Evolutionary conservation across 2,888 invertebrate species (phyloP).

Genomic region (Erynnis tages): DNA sequence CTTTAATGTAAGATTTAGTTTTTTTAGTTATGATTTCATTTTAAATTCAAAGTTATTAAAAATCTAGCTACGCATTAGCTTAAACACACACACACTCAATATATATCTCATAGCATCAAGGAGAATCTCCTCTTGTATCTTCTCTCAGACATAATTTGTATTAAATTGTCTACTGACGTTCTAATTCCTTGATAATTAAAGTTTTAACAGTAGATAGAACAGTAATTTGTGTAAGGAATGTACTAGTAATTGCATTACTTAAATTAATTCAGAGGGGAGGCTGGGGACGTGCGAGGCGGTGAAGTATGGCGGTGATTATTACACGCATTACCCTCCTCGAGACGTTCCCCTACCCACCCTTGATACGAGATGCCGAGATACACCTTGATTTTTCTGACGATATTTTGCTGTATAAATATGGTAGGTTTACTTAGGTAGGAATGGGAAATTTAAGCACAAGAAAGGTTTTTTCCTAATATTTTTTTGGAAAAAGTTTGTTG

Average conservation of each 20-base stretch:
- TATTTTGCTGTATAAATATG: neutral
- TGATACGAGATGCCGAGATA: slow-evolving; percentile 30
- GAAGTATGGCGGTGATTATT: slow-evolving; percentile 71
- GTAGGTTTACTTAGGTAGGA: too few relatives aligned
- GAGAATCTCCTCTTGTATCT: too few relatives aligned
- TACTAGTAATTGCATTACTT: slow-evolving; percentile 60
- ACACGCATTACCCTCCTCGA: slow-evolving; percentile 63
- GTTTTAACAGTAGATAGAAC: slow-evolving; percentile 12
- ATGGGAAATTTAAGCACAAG: too few relatives aligned
- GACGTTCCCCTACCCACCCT: slow-evolving; percentile 44
- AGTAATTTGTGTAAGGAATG: slow-evolving; percentile 52
- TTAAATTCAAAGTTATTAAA: too few relatives aligned
- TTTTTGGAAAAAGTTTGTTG: too few relatives aligned
- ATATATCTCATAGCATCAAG: too few relatives aligned
- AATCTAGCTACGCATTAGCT: too few relatives aligned
- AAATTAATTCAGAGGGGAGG: slow-evolving; percentile 61
- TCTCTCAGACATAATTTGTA: slow-evolving; percentile 9
- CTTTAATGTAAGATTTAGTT: too few relatives aligned
- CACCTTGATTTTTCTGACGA: slow-evolving; percentile 48
- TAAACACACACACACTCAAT: too few relatives aligned
- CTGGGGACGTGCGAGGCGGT: slow-evolving; percentile 52
- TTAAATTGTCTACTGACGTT: slow-evolving; percentile 32
- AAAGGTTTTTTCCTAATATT: too few relatives aligned
- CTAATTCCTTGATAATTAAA: slow-evolving; percentile 40
- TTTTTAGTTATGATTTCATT: too few relatives aligned